These are phyloP conservation scores for Empis livida DNA, from an alignment of 2,888 invertebrate genomes.

Conservation along the genomic window DNA sequence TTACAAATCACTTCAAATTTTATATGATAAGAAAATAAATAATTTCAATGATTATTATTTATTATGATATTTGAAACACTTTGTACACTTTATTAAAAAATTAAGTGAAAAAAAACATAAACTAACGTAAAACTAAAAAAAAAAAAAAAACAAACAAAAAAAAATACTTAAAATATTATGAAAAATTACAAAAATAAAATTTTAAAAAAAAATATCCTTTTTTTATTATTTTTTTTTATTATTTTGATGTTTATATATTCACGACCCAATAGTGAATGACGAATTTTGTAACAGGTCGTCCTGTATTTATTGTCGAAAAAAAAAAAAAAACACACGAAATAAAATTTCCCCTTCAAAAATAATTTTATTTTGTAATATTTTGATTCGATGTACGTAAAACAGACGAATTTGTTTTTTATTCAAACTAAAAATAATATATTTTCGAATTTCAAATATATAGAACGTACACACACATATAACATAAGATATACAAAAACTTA, in stretches of 20 bases:
- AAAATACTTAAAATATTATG: not conserved
- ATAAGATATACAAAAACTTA: too few relatives aligned
- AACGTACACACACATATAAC: too few relatives aligned
- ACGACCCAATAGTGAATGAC: constrained; percentile 36
- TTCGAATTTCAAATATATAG: too few relatives aligned
- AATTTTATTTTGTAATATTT: not conserved
- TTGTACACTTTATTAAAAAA: too few relatives aligned
- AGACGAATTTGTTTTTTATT: too few relatives aligned
- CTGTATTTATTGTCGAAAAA: constrained; percentile 27
- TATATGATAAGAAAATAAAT: too few relatives aligned
- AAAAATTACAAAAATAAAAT: not conserved
- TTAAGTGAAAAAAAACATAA: too few relatives aligned
- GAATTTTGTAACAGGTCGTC: constrained; percentile 27
- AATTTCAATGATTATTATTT: too few relatives aligned
- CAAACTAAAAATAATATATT: too few relatives aligned
- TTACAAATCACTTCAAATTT: too few relatives aligned
- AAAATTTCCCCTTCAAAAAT: not conserved
- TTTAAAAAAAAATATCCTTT: not conserved
- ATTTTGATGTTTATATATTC: constrained; percentile 23
- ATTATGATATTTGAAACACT: too few relatives aligned
- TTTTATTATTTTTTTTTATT: not conserved
- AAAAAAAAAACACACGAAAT: not conserved
- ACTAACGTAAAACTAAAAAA: not conserved
- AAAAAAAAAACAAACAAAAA: not conserved
- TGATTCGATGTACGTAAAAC: too few relatives aligned